Percentiles rank a stretch among this genome's conserved stretches.
phyloP scores from a whole-genome alignment of 2,113 vertebrate species.

The Nibea coibor region DNA sequence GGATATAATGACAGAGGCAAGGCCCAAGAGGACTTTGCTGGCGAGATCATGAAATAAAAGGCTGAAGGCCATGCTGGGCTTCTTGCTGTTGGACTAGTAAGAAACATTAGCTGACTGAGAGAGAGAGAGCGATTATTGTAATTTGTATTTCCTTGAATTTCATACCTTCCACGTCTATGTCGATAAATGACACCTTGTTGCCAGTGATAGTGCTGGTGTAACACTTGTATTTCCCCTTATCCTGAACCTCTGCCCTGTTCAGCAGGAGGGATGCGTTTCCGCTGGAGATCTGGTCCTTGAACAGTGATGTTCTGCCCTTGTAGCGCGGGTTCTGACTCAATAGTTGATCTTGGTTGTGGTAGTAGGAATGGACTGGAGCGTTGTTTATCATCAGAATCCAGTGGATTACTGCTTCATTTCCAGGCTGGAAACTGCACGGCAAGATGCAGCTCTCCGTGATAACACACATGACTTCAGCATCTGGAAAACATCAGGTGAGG shows the following conservation, averaged over 20 bases:
- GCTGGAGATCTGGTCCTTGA: conserved; percentile 47
- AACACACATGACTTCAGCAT: not conserved
- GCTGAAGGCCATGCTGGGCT: no score
- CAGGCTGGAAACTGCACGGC: conserved; percentile 71
- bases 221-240: conserved; percentile 78
- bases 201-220: conserved; percentile 61
- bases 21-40: no score
- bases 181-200: conserved; percentile 40
- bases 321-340: conserved; percentile 25
- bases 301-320: conserved; percentile 75
- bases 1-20: no score
- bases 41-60: no score
- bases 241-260: conserved; percentile 41
- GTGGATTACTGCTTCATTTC: conserved; percentile 72
- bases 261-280: conserved; percentile 83
- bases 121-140: no score
- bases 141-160: not conserved
- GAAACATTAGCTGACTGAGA: no score
- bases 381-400: conserved; percentile 63
- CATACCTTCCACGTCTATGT: conserved; percentile 60
- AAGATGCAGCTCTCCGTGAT: conserved; percentile 71
- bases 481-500: conserved; percentile 19
- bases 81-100: no score
- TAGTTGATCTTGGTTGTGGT: conserved; percentile 60
- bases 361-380: conserved; percentile 74